Evolutionary conservation across 2,113 vertebrate genomes (phyloP), one percentile per base, ranked within the genome.

Genomic region (Caranx ignobilis): DNA sequence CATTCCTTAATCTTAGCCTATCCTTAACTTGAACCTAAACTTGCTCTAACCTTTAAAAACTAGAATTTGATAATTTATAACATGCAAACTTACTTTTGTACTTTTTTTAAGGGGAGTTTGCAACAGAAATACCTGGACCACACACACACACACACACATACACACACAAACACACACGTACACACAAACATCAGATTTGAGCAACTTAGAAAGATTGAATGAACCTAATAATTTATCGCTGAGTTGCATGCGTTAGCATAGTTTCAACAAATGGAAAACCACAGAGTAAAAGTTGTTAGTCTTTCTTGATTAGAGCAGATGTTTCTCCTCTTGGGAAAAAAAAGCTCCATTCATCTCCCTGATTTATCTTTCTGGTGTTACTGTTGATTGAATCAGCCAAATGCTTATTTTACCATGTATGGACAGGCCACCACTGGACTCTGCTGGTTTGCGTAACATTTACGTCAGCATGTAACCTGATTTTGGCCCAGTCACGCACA

Each of bases 271-370:
- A 67, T 76, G 70, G 72, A 75, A 89, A 83, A 77, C 11, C 66
- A 79, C 50, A 69, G 55, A 75, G 68, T 45, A 62, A 75, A 65
- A 68, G 59, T 67, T 81, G 69, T 89, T 90, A 52, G 72, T 87
- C 73, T 90, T 82, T 79, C 83, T 81, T 89, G 83, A 93, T 92
- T 90, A 84, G 65, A 72, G 81, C 88, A 91, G 88, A 90, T 91
- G 91, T 88, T 92, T 89, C 73, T 88, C 54, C 78, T 88, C 79
- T 77, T 77, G 32, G 75, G 45, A 61, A 60, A 56, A 63, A 63
- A 71, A 61, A 63, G 0, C 32, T 71, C 32, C 47, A 83, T 93
- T 59, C 31, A 82, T 92, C 86, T 79, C 85, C 48, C n/a, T 87
- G 82, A 88, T 85, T 87, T 84, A 79, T 87, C 81, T 70, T 62